A percentile compares a stretch with the other conserved stretches of the same genome.
Evolutionary conservation across 2,113 vertebrate species (phyloP).

Genomic region (Chunga burmeisteri): DNA sequence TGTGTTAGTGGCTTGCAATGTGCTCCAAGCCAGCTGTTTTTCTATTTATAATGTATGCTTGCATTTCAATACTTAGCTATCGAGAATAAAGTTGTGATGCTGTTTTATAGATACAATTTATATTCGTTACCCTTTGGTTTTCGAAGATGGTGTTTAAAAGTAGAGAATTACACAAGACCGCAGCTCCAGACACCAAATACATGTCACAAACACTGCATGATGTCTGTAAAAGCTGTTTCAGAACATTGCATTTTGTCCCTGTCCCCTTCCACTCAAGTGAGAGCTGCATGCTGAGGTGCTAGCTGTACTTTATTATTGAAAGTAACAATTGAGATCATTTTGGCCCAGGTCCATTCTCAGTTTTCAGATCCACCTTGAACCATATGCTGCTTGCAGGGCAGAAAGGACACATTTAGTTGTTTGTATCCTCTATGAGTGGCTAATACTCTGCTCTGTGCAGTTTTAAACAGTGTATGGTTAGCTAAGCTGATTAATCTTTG

Average conservation of each 20-base stretch:
- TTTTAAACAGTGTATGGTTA: not conserved
- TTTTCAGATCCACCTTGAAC: conserved; percentile 42
- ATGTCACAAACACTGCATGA: not conserved
- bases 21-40: conserved; percentile 78
- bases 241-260: not conserved
- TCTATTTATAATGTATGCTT: conserved; percentile 79
- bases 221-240: conserved; percentile 13
- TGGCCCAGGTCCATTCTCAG: not conserved
- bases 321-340: conserved; percentile 5
- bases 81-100: conserved; percentile 57
- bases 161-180: conserved; percentile 6
- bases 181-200: conserved; percentile 16
- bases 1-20: conserved; percentile 71
- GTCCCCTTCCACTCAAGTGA: not conserved
- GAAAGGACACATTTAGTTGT: not conserved
- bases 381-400: not conserved
- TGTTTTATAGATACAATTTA: conserved; percentile 42
- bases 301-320: conserved; percentile 5
- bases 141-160: conserved; percentile 34
- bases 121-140: conserved; percentile 45
- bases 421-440: not conserved
- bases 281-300: not conserved
- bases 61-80: conserved; percentile 61
- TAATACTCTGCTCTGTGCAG: not conserved
- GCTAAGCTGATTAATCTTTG: conserved; percentile 8